Evolutionary conservation across 2,797 vertebrate species (phyloP).

Genomic region (Aselliscus stoliczkanus): DNA sequence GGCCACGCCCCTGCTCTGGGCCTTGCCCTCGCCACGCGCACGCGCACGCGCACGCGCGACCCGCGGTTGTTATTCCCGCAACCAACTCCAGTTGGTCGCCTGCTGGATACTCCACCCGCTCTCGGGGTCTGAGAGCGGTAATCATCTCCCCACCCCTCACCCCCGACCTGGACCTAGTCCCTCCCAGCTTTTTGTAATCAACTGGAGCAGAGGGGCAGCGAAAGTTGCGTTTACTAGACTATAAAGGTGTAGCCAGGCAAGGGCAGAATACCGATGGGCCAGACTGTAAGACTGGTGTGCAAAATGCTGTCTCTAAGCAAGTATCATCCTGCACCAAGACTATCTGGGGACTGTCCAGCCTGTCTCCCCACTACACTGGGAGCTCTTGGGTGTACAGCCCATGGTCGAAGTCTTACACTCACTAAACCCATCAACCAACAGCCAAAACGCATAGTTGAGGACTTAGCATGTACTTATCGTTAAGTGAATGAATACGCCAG

Average conservation of each 20-base stretch:
- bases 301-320: background rate
- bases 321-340: background rate
- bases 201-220: background rate
- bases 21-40: background rate
- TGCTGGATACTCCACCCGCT: accelerated
- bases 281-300: background rate
- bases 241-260: background rate
- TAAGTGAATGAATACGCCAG: background rate
- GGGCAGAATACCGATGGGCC: background rate
- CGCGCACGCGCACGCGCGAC: no score
- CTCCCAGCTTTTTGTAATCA: background rate
- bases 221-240: background rate
- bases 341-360: background rate
- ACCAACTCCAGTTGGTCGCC: background rate
- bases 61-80: background rate
- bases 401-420: background rate
- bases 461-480: background rate
- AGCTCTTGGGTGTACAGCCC: background rate
- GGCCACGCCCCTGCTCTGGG: background rate
- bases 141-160: background rate
- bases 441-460: background rate
- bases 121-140: background rate
- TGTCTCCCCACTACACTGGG: background rate
- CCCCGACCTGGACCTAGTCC: background rate
- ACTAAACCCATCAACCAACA: background rate